Evolutionary conservation across 2,797 vertebrate genomes (phyloP).

Genomic region (Sphenopsis melanotis): DNA sequence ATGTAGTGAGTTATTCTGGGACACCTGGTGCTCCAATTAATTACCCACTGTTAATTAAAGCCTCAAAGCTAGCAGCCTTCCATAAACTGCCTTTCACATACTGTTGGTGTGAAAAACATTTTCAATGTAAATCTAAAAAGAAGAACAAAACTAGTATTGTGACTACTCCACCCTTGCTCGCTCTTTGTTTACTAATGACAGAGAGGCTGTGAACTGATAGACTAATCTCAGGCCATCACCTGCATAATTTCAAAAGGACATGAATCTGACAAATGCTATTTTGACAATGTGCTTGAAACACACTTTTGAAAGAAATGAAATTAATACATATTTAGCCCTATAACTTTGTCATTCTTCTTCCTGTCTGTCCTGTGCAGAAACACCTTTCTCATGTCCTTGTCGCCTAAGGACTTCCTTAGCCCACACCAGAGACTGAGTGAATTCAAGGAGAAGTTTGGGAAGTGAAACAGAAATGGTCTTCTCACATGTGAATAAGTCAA

Average conservation of each 20-base stretch:
- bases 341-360: not conserved
- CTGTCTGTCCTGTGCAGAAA: not conserved
- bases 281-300: not conserved
- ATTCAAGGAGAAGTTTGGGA: not conserved
- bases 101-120: not conserved
- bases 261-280: not conserved
- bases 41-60: not conserved
- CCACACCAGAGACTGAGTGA: not conserved
- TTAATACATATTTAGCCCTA: not conserved
- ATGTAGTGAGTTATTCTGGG: rapidly evolving
- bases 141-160: not conserved
- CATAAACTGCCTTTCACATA: not conserved
- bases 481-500: not conserved
- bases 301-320: not conserved
- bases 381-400: not conserved
- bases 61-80: not conserved
- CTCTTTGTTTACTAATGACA: not conserved
- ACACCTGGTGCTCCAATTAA: not conserved
- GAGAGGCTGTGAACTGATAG: not conserved
- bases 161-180: not conserved
- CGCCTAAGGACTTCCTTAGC: not conserved
- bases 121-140: not conserved
- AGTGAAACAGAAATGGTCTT: not conserved
- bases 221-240: not conserved
- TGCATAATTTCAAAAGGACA: not conserved